phyloP scores from a whole-genome alignment of 2,888 invertebrate genomes.

The Branchipolynoe longqiensis region DNA sequence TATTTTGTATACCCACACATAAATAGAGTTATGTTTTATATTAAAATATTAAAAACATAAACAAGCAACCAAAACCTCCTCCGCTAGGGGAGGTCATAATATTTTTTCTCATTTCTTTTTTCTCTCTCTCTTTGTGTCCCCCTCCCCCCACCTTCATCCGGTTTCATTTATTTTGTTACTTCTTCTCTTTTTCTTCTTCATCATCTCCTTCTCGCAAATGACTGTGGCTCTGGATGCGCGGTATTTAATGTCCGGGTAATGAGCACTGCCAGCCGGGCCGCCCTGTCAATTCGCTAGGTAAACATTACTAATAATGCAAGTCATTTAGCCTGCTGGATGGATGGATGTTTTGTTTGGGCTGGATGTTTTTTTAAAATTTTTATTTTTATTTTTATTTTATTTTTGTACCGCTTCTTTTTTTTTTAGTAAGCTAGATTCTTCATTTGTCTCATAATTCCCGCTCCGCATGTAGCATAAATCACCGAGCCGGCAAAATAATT shows the following conservation, averaged over 20 bases:
- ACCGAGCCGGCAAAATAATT: slow-evolving; percentile 50
- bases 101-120: too few relatives aligned
- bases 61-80: neutral
- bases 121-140: too few relatives aligned
- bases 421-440: slow-evolving; percentile 36
- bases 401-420: too few relatives aligned
- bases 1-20: slow-evolving; percentile 13
- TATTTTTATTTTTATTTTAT: too few relatives aligned
- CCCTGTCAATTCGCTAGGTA: slow-evolving; percentile 53
- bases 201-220: slow-evolving; percentile 23
- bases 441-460: slow-evolving; percentile 53
- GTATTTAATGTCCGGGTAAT: slow-evolving; percentile 15
- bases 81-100: too few relatives aligned
- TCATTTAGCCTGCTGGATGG: slow-evolving; percentile 53
- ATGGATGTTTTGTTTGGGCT: too few relatives aligned
- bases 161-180: too few relatives aligned
- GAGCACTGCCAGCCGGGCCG: slow-evolving; percentile 21
- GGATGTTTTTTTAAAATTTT: too few relatives aligned
- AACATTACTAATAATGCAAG: slow-evolving; percentile 52
- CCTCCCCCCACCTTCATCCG: too few relatives aligned
- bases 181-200: too few relatives aligned
- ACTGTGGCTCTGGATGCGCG: slow-evolving; percentile 26
- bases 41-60: too few relatives aligned
- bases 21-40: too few relatives aligned
- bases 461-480: slow-evolving; percentile 48